A percentile compares a stretch with the other conserved stretches of the same genome.
Evolutionary conservation across 2,797 vertebrate species (phyloP).

Genomic region (Artibeus jamaicensis): DNA sequence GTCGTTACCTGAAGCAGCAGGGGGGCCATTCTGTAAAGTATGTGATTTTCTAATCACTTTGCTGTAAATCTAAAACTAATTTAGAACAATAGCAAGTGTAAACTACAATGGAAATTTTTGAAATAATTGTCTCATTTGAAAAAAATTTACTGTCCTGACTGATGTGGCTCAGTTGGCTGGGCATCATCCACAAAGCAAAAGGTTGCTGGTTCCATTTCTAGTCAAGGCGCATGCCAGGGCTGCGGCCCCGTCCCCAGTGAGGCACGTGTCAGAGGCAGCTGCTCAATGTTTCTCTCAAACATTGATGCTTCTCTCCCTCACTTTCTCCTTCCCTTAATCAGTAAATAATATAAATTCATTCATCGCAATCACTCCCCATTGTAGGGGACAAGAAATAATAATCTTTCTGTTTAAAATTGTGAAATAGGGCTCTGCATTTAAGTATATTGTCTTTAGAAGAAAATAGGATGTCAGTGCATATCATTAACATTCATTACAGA

Average conservation of each 20-base stretch:
- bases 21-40: too few species aligned
- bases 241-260: background rate
- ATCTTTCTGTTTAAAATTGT: constrained; percentile 9
- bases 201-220: background rate
- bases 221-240: too few species aligned
- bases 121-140: background rate
- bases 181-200: background rate
- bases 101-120: background rate
- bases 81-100: background rate
- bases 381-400: background rate
- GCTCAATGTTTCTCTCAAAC: background rate
- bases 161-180: background rate
- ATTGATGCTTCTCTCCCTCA: too few species aligned
- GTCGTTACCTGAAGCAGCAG: background rate
- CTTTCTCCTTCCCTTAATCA: background rate
- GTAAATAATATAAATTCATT: background rate
- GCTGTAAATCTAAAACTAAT: background rate
- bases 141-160: background rate
- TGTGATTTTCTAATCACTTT: background rate
- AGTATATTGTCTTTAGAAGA: background rate
- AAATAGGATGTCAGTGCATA: background rate
- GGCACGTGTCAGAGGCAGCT: background rate
- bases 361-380: background rate
- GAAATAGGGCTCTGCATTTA: background rate
- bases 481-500: constrained; percentile 14